Conservation (phyloP, 1,140 invertebrate genomes). For the Drosophila arawakana region DNA sequence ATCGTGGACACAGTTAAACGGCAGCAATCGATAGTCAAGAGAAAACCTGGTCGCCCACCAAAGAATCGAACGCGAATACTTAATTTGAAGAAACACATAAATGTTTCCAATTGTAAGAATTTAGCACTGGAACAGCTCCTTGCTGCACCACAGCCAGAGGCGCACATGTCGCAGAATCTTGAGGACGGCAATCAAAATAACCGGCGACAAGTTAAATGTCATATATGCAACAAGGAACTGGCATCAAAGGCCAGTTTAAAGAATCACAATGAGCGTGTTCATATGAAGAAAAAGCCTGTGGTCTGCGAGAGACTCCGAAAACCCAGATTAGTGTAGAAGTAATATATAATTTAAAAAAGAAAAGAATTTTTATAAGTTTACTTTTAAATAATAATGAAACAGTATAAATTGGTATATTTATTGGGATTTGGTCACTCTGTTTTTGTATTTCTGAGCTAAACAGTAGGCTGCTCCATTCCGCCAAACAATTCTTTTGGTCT, state of each 20-base stretch:
- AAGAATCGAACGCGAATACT: background rate
- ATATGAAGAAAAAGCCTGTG: constrained; percentile 82
- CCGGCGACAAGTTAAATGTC: constrained; percentile 49
- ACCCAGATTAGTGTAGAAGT: background rate
- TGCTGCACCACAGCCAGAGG: background rate
- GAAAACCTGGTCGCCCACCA: constrained; percentile 31
- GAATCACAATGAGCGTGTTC: constrained; percentile 83
- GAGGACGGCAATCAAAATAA: background rate
- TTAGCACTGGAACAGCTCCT: constrained; percentile 18
- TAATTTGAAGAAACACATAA: background rate
- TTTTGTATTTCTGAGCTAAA: too few species aligned
- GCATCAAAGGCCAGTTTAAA: constrained; percentile 57
- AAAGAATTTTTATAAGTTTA: background rate
- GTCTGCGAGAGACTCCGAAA: constrained; percentile 72
- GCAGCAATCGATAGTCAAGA: background rate
- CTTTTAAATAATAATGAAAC: too few species aligned
- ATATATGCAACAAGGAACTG: constrained; percentile 74
- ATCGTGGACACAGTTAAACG: background rate
- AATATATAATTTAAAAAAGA: background rate
- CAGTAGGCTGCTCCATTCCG: too few species aligned
- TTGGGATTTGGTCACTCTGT: background rate
- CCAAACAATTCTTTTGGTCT: too few species aligned
- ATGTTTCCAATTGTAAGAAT: constrained; percentile 20
- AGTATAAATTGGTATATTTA: too few species aligned
- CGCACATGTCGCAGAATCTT: background rate